Base-by-base conservation (phyloP, 2,888 invertebrate genomes). In the Leucophenga montana region DNA sequence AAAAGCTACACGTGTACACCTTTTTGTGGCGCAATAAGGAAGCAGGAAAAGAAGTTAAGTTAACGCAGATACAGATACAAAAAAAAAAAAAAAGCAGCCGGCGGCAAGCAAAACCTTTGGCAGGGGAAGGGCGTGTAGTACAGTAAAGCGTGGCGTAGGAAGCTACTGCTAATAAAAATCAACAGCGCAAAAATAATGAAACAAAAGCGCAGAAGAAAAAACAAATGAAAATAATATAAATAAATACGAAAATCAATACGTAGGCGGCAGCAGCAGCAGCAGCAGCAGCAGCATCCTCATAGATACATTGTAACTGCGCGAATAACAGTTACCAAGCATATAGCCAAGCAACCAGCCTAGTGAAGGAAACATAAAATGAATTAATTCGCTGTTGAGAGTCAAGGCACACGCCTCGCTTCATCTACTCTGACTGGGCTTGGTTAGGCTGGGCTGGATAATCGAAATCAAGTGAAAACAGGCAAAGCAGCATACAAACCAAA, bases 171-270 rank as follows among this genome's bases (percentile, higher is more conserved):
- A 81, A 83, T 83, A 80, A 83, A 77, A 81, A 75, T 74, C 78
- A 79, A 73, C 76, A 39, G 48, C 16, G 59, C 53, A 62, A 57
- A 54, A 66, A 53, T 54, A 27, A 66, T 27, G 20, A 65, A 39
- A 33, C 5, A 46, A 76, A 27, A 59, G 20, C 44, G 69, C 71
- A 78, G 77, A 83, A 80, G 81, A 39, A 27, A 39, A n/a, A 48
- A 74, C 73, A 64, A 64, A 64, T 68, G 71, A 72, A 78, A 77
- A 71, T 75, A 78, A 79, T 78, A 81, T 81, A 83, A 79, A 81
- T 79, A 81, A 83, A 83, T 81, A 76, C 78, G 71, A 81, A 82
- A 82, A 83, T 82, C 81, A 83, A 83, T 82, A 83, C 80, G 83
- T 81, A 80, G 81, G 81, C 81, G 83, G 81, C 81, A 77, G 81